Evolutionary conservation across 2,888 invertebrate species (phyloP).

Genomic region (Cerceris rybyensis): DNA sequence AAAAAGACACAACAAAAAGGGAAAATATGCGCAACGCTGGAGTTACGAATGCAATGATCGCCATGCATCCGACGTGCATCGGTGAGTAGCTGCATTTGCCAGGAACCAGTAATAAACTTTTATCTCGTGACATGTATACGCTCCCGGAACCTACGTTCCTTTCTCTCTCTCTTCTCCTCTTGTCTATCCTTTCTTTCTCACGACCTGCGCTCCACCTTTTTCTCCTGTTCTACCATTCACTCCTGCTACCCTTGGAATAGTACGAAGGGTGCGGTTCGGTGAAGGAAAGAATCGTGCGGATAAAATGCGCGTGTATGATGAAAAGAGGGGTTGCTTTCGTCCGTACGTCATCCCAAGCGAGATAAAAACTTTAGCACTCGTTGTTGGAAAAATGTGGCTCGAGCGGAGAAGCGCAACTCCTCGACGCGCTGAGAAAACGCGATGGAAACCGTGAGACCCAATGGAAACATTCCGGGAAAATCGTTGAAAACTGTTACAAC

Average conservation of each 20-base stretch:
- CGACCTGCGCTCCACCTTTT: background rate
- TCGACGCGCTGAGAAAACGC: constrained; percentile 2
- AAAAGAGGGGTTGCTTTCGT: constrained; percentile 25
- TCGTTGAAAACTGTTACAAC: constrained; percentile 25
- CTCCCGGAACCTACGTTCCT: constrained; percentile 12
- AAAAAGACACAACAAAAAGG: background rate
- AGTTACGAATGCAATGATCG: constrained; percentile 31
- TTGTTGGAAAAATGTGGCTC: constrained; percentile 47
- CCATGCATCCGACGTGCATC: constrained; percentile 38
- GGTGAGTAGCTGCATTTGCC: constrained; percentile 47
- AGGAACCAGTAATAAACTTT: constrained; percentile 61
- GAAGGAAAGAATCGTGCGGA: constrained; percentile 28
- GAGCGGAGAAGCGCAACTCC: background rate
- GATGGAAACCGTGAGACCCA: background rate
- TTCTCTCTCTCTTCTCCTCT: constrained; percentile 8
- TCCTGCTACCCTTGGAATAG: background rate
- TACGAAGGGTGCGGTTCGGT: constrained; percentile 9
- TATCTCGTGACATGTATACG: constrained; percentile 51
- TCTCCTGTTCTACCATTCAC: background rate
- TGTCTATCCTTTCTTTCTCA: no score
- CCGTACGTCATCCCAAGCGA: constrained; percentile 51
- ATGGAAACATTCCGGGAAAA: constrained; percentile 17
- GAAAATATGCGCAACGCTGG: background rate
- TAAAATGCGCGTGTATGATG: constrained; percentile 40
- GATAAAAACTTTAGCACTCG: constrained; percentile 63